These are phyloP conservation scores for Hybos culiciformis DNA, from an alignment of 2,888 invertebrate species.

Conservation along the genomic window DNA sequence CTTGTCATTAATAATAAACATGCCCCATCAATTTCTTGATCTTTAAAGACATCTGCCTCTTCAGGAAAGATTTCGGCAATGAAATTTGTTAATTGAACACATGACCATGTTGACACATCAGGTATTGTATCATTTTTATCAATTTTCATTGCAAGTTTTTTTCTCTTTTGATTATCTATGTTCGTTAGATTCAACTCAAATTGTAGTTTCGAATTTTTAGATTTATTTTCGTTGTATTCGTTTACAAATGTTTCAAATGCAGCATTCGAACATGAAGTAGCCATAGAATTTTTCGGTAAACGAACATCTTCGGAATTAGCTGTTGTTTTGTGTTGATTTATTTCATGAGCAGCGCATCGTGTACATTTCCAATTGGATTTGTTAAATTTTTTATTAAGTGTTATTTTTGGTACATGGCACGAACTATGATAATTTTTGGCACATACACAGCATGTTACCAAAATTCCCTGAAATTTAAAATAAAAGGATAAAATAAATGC, in stretches of 20 bases:
- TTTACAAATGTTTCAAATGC: slow-evolving; percentile 1
- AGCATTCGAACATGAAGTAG: neutral
- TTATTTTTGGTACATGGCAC: slow-evolving; percentile 62
- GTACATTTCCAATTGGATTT: slow-evolving; percentile 58
- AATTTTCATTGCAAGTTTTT: neutral
- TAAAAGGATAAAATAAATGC: neutral
- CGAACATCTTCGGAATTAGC: too few relatives aligned
- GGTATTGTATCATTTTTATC: slow-evolving; percentile 42
- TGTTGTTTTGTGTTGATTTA: too few relatives aligned
- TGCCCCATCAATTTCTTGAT: slow-evolving; percentile 86
- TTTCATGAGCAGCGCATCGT: too few relatives aligned
- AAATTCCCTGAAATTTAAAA: slow-evolving; percentile 42
- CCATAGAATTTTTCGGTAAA: neutral
- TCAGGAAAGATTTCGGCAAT: slow-evolving; percentile 64
- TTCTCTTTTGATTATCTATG: slow-evolving; percentile 3
- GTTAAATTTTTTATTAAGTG: slow-evolving; percentile 38
- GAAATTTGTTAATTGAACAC: slow-evolving; percentile 68
- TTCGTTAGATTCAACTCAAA: too few relatives aligned
- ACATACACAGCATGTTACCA: slow-evolving; percentile 70
- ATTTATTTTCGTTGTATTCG: neutral
- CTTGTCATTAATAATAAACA: slow-evolving; percentile 72
- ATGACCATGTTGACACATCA: slow-evolving; percentile 69
- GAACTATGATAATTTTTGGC: slow-evolving; percentile 71
- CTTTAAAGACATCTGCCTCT: slow-evolving; percentile 66
- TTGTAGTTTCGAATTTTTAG: too few relatives aligned